A percentile compares a stretch with the other conserved stretches of the same genome.
Conservation (phyloP, 2,797 vertebrate species). For the Todus mexicanus region DNA sequence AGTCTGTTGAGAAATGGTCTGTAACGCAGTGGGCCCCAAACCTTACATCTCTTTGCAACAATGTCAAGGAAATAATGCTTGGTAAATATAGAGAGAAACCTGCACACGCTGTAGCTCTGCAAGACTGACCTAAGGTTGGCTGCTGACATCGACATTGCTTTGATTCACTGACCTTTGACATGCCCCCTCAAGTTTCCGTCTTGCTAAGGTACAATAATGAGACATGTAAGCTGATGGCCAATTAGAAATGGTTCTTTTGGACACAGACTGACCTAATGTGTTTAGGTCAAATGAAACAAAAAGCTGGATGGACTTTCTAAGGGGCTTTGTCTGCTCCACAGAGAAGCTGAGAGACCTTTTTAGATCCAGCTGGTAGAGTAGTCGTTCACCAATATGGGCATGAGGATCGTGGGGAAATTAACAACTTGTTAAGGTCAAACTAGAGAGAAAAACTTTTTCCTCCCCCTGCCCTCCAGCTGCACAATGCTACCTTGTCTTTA, state of each 20-base stretch:
- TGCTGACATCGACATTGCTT: slow-evolving; percentile 44
- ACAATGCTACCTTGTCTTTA: slow-evolving; percentile 1
- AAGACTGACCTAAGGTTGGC: slow-evolving; percentile 55
- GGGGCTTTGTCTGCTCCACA: slow-evolving; percentile 55
- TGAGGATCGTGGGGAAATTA: slow-evolving; percentile 28
- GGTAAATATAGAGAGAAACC: slow-evolving; percentile 50
- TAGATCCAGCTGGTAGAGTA: slow-evolving; percentile 53
- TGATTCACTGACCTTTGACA: slow-evolving; percentile 49
- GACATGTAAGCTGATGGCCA: slow-evolving; percentile 68
- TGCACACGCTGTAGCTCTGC: slow-evolving; percentile 30
- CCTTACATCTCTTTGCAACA: slow-evolving; percentile 45
- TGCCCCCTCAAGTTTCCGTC: slow-evolving; percentile 30
- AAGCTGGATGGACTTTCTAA: slow-evolving; percentile 62
- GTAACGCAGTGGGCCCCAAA: slow-evolving; percentile 33
- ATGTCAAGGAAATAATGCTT: slow-evolving; percentile 57
- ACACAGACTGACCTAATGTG: slow-evolving; percentile 64
- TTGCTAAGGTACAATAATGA: slow-evolving; percentile 67
- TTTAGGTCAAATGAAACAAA: slow-evolving; percentile 74
- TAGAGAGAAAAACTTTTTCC: slow-evolving; percentile 45
- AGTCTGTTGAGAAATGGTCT: slow-evolving; percentile 22
- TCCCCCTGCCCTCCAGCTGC: neutral
- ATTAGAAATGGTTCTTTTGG: slow-evolving; percentile 73
- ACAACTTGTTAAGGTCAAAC: slow-evolving; percentile 41
- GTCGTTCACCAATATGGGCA: slow-evolving; percentile 8
- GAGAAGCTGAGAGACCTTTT: slow-evolving; percentile 58